Percentiles rank a stretch among this genome's conserved stretches.
These are phyloP conservation scores for Aurelia sp. DNA, from an alignment of 30 jellyfish, hydroid and myxozoan genomes.

Conservation along the genomic window DNA sequence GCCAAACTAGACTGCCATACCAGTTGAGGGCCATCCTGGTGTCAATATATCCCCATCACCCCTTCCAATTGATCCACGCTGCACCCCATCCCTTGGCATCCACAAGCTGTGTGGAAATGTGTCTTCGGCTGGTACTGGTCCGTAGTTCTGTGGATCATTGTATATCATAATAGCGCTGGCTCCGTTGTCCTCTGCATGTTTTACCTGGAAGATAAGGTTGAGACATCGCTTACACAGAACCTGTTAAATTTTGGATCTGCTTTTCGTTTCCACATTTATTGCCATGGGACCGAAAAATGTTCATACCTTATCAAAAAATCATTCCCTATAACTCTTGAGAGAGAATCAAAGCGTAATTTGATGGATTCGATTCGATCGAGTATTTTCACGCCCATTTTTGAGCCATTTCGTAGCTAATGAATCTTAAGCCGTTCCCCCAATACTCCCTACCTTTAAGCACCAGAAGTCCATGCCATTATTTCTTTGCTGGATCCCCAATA, in stretches of 20 bases:
- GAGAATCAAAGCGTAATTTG: neutral
- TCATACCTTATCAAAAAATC: neutral
- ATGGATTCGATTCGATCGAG: neutral
- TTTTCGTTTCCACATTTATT: too few species aligned
- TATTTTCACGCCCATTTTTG: neutral
- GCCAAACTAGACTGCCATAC: constrained; percentile 19
- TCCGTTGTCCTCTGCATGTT: constrained; percentile 75
- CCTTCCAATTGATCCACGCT: constrained; percentile 78
- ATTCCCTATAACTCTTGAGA: too few species aligned
- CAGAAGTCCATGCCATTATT: too few species aligned
- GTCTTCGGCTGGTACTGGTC: constrained; percentile 70
- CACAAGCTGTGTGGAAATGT: constrained; percentile 82
- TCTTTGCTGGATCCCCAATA: too few species aligned
- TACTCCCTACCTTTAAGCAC: too few species aligned
- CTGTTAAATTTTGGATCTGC: too few species aligned
- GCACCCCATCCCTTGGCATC: constrained; percentile 93
- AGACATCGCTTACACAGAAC: neutral
- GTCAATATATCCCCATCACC: constrained; percentile 85
- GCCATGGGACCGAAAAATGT: neutral
- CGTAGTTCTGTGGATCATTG: constrained; percentile 87
- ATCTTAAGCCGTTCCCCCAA: neutral
- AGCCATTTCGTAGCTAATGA: neutral
- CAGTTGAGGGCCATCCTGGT: constrained; percentile 93
- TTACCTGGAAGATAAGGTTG: constrained; percentile 52
- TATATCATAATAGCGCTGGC: constrained; percentile 84